Base-by-base conservation (phyloP, 1,140 invertebrate genomes). In the Aleiodes sp. region DNA sequence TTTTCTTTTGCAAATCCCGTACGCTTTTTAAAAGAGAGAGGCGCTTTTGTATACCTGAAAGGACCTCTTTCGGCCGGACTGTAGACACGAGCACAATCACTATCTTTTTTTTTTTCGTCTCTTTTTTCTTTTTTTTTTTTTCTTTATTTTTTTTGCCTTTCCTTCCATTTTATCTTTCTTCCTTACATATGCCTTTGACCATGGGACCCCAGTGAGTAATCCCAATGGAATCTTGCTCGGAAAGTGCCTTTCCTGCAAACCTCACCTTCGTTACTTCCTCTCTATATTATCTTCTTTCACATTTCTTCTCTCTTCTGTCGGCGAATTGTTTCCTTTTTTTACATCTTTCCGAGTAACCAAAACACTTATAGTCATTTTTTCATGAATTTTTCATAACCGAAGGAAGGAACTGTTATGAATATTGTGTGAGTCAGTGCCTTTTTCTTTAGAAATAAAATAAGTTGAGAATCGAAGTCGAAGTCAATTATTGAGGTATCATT, bases 141-240 rank as follows among this genome's bases (percentile, higher is more conserved):
- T 67, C 28, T 29, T 59, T 16, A 43, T 43, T 8, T 19, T 16
- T 35, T 29, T 68, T 33, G 2, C 19, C 7, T 9, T 12, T 3
- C 26, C 59, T 72, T 74, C 56, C 63, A 52, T 57, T n/a, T 60
- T 31, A 24, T 43, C 33, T 14, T 12, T 69, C 35, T 33, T 31
- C 28, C 43, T 64, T 31, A 33, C 7, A 12, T 59, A 16, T 59
- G 28, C 28, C 56, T 59, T 59, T 59, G 56, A 59, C 56, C 56
- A 59, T 59, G 56, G 46, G 46, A 59, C 12, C 31, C 14, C 37
- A 19, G 19, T 70, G 73, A 75, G 70, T 77, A 76, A 78, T 77
- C 71, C 73, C 35, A 68, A 12, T 33, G 75, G 73, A 75, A 77
- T 78, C 74, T 77, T 62, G 71, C 73, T 75, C 68, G 73, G 70